Evolutionary conservation across 2,797 vertebrate genomes (phyloP), one percentile per base, ranked within the genome.

Genomic region (Melanotaenia boesemani): DNA sequence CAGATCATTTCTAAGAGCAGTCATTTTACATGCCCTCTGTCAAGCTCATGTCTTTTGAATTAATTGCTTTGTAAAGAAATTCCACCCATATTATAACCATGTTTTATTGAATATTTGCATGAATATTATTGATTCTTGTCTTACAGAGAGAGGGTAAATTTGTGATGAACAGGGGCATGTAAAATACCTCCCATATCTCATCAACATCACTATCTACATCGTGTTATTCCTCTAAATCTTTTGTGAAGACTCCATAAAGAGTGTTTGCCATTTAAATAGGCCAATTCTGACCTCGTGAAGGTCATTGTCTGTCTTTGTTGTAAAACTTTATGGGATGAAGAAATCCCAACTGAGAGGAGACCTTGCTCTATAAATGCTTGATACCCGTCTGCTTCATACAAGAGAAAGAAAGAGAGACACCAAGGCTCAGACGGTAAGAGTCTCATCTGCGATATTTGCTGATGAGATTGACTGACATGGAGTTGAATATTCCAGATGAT

Each of bases 321-420:
- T 91, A 87, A 92, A 92, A 90, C 85, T 94, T 92, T 92, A 90
- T 86, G 84, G 67, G 84, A 88, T 88, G 89, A 88, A 82, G 88
- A 83, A 86, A 89, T 88, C 86, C 83, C 75, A 79, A 79, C 82
- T 81, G 87, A 86, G 76, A 63, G 69, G 22, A 83, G 88, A 88
- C 86, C 80, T 88, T 87, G 80, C 80, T 77, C 72, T 82, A 86
- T 92, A 89, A 92, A 91, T 90, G 90, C 84, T 87, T 79, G 81
- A 88, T 87, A 85, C 84, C 82, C 81, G 88, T 85, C 82, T 79
- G 73, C 72, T 84, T 82, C 80, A 80, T 80, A 80, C 70, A 34
- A 78, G 81, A 72, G 79, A 77, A 32, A 79, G 70, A 48, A 44
- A 50, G 48, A n/a, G 9, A 22, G 74, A 28, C 55, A 13, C 36